Evolutionary conservation across 2,888 invertebrate species (phyloP), one percentile per base, ranked within the genome.

Genomic region (Oscheius onirici): DNA sequence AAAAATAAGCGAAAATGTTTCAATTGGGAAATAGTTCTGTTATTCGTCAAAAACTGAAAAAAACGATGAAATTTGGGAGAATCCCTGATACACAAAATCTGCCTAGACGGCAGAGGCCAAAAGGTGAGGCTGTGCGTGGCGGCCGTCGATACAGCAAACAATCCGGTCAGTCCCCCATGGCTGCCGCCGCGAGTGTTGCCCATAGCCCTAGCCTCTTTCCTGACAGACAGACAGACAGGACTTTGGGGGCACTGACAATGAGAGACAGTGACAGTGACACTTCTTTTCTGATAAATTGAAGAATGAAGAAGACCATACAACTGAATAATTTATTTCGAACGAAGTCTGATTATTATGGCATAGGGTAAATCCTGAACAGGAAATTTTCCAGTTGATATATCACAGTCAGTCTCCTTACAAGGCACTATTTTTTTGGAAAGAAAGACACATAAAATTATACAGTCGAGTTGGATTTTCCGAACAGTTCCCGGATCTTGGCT

Each of bases 401-500:
- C 34, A 34, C 34, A 34, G 34, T 34, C 34, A 34, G 34, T 6
- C 5, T 8, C 3, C 8, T 34, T 8, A 6, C 34, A 8, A 34
- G 34, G 34, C 8, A 34, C 34, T 34, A n/a, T n/a, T n/a, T n/a
- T 34, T 6, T 34, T 34, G 34, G 3, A 34, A 34, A 34, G 34
- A 34, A 34, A 34, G 3, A 34, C 3, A 6, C 8, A 8, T 3
- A 34, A 3, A 34, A 10, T 63, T 28, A 63, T 22, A 63, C 63
- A 26, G 63, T 63, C 6, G 63, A 57, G 24, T 44, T 69, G 15
- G 51, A 44, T 58, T 69, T 57, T 10, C 69, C 58, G 10, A 63
- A 24, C 13, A 63, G 49, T 3, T 63, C 49, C 26, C 46, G 28
- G 5, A 79, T 77, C 17, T 77, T 71, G 17, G 60, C 71, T 28